Evolutionary conservation across 2,113 vertebrate genomes (phyloP).

Genomic region (Tyrannus savana): DNA sequence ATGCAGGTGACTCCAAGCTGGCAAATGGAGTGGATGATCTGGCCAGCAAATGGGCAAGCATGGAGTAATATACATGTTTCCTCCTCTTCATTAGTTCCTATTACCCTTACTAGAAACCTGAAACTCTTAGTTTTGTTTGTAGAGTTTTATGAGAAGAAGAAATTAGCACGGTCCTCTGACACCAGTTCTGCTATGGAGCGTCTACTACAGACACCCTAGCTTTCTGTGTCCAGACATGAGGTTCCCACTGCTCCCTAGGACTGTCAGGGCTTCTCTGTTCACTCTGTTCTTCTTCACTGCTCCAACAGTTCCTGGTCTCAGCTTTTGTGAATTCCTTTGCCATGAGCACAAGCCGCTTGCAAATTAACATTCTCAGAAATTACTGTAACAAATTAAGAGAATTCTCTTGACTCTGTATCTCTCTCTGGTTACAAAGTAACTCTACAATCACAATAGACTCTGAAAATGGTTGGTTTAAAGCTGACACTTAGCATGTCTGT

Average conservation of each 20-base stretch:
- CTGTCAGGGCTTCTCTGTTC: not conserved
- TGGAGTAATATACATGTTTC: rapidly evolving
- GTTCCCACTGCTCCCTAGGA: not conserved
- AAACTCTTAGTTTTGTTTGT: not conserved
- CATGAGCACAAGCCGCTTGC: not conserved
- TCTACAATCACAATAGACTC: not conserved
- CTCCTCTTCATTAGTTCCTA: not conserved
- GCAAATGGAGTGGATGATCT: not conserved
- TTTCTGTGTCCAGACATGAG: not conserved
- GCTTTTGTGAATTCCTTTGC: not conserved
- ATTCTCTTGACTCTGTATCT: not conserved
- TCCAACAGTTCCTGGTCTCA: not conserved
- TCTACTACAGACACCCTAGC: not conserved
- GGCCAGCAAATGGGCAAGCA: not conserved
- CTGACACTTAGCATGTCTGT: not conserved
- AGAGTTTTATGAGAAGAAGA: not conserved
- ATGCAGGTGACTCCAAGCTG: not conserved
- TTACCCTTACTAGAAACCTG: not conserved
- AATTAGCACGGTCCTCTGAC: not conserved
- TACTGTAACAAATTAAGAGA: not conserved
- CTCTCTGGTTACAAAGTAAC: not conserved
- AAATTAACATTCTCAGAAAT: not conserved
- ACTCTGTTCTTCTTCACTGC: not conserved
- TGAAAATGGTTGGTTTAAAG: not conserved
- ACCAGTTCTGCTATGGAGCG: not conserved